Base-by-base conservation (phyloP, 2,888 invertebrate species). In the Pegoplata infirma region DNA sequence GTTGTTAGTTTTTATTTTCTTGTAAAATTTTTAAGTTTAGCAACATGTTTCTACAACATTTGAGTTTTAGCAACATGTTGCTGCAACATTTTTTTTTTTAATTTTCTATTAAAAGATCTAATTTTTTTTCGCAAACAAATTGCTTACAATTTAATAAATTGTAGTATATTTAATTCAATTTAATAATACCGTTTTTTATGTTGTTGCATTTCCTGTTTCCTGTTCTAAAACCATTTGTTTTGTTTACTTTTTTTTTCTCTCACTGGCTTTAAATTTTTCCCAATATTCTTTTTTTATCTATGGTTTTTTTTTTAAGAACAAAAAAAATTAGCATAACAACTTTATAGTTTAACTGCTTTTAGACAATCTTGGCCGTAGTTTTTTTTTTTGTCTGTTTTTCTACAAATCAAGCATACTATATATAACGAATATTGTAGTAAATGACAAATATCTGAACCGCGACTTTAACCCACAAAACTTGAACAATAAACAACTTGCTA, bases 321-420 rank as follows among this genome's bases (percentile, higher is more conserved):
- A 76, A 76, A 80, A n/a, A 87, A 87, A 87, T 87, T 87, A 87
- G 88, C 87, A 87, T 87, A 87, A 87, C 87, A 87, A 87, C 87
- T 87, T 88, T 88, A 87, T 87, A 87, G 88, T 86, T 87, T 88
- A 87, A 87, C 88, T 85, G 85, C 86, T 80, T 85, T 84, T 84
- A 85, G 75, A 79, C 79, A 79, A 79, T 79, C 79, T 79, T 79
- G 21, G 59, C 64, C 63, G 68, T 56, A 47, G 51, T 75, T 67
- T 46, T 49, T 49, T 74, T 68, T 67, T 79, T 69, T 51, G n/a
- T n/a, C 6, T 49, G 72, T 77, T 73, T 67, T 61, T 67, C 32
- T 67, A 46, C 74, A 68, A 74, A 47, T 75, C 74, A 75, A 68
- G 74, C 47, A 66, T 61, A 44, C 28, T 59, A 55, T 74, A 67